Percentiles rank a stretch among this genome's conserved stretches.
phyloP scores from a whole-genome alignment of 2,888 invertebrate genomes.

The Drosophila maculinotata region DNA sequence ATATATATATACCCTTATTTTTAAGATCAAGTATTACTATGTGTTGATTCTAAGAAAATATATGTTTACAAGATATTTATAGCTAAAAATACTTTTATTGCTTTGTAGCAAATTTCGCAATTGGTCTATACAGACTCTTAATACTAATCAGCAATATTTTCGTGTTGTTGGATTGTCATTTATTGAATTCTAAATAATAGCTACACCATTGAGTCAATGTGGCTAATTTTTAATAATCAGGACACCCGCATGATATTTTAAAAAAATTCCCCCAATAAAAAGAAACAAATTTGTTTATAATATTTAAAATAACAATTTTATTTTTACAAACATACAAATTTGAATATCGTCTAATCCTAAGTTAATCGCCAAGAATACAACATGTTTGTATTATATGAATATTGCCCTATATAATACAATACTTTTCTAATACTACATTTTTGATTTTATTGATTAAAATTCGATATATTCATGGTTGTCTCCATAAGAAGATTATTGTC shows the following conservation, averaged over 20 bases:
- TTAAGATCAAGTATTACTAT: constrained; percentile 63
- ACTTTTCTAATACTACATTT: background rate
- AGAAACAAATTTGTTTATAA: no score
- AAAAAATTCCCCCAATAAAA: no score
- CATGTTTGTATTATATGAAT: background rate
- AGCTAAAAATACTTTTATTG: background rate
- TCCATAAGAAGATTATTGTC: constrained; percentile 41
- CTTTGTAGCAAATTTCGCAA: background rate
- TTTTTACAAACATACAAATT: no score
- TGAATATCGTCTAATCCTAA: no score
- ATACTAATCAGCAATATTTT: background rate
- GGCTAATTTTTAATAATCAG: no score
- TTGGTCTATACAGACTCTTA: background rate
- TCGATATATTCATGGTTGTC: constrained; percentile 14
- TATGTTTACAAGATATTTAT: constrained; percentile 29
- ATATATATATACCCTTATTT: constrained; percentile 30
- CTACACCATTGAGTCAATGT: no score
- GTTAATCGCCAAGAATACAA: background rate
- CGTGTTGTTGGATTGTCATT: background rate
- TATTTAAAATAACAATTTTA: no score
- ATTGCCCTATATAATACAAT: background rate
- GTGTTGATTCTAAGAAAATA: constrained; percentile 57
- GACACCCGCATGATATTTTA: no score
- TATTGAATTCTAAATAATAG: no score
- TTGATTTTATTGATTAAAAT: constrained; percentile 4